Conservation (phyloP, 2,113 vertebrate species). For the Taxidea taxus region DNA sequence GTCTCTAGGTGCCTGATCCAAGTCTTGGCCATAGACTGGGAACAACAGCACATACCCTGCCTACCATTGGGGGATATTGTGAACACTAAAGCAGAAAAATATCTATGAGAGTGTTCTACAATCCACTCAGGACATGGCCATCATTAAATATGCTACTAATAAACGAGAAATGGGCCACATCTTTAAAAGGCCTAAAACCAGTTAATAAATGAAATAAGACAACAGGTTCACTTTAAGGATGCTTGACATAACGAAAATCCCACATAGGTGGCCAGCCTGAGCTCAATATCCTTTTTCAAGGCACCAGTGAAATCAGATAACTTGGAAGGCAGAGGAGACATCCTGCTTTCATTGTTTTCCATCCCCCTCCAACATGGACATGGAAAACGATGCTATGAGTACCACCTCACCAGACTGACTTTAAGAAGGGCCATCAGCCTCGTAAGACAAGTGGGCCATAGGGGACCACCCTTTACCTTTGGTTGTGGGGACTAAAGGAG, state of each 20-base stretch:
- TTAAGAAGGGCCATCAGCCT: not conserved
- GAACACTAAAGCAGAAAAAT: slow-evolving; percentile 29
- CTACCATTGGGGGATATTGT: not conserved
- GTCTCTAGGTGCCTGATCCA: not conserved
- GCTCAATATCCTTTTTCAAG: slow-evolving; percentile 14
- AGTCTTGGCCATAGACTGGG: not conserved
- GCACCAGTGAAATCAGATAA: slow-evolving; percentile 29
- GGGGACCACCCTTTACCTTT: not conserved
- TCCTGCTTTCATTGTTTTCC: slow-evolving; percentile 19
- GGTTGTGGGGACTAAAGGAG: not conserved
- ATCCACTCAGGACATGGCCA: not conserved
- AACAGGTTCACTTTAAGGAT: slow-evolving; percentile 22
- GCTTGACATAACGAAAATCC: slow-evolving; percentile 10
- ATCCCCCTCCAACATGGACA: slow-evolving; percentile 19
- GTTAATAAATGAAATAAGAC: slow-evolving; percentile 30
- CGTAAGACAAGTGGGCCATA: not conserved
- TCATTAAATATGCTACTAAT: slow-evolving; percentile 19
- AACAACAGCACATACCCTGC: not conserved
- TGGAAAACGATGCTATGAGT: not conserved
- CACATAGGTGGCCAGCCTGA: not conserved
- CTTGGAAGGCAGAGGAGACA: not conserved
- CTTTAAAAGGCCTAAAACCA: slow-evolving; percentile 21
- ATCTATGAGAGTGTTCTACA: not conserved
- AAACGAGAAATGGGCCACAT: slow-evolving; percentile 4
- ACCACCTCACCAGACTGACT: slow-evolving; percentile 1